phyloP scores from a whole-genome alignment of 2,113 vertebrate species.

The Rana temporaria region DNA sequence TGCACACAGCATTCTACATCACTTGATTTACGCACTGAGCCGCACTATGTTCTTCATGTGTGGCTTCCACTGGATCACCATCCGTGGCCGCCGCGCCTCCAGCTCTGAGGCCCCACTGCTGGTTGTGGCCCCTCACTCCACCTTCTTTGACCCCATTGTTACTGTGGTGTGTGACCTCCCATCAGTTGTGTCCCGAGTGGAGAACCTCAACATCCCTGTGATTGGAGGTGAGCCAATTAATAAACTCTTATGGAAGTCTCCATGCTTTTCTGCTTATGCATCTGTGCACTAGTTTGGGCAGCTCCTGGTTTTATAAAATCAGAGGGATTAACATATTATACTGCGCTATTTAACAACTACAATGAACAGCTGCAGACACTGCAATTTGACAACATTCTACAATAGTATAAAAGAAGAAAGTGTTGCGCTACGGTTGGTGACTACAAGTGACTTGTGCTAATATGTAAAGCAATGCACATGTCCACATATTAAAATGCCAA shows the following conservation, averaged over 20 bases:
- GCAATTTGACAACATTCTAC: too few species aligned
- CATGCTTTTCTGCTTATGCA: neutral
- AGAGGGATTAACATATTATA: too few species aligned
- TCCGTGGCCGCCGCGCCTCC: constrained; percentile 80
- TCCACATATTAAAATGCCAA: too few species aligned
- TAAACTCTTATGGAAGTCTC: neutral
- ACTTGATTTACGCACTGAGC: constrained; percentile 73
- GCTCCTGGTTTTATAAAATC: neutral
- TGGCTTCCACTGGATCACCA: constrained; percentile 82
- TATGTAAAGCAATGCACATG: too few species aligned
- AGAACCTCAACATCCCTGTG: constrained; percentile 82
- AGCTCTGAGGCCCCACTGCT: constrained; percentile 82
- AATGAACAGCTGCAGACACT: too few species aligned
- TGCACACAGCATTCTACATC: constrained; percentile 72
- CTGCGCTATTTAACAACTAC: too few species aligned
- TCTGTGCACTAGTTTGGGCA: neutral
- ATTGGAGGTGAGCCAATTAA: constrained; percentile 81
- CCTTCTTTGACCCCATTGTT: constrained; percentile 86
- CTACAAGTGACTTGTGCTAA: too few species aligned
- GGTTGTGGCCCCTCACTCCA: constrained; percentile 86
- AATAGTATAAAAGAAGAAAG: too few species aligned
- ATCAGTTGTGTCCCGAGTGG: constrained; percentile 84
- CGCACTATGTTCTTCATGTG: constrained; percentile 79
- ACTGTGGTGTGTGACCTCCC: constrained; percentile 76
- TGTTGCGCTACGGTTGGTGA: too few species aligned